A percentile compares a stretch with the other conserved stretches of the same genome.
phyloP scores from a whole-genome alignment of 23 tunicate genomes.

The Trididemnum clinides region DNA sequence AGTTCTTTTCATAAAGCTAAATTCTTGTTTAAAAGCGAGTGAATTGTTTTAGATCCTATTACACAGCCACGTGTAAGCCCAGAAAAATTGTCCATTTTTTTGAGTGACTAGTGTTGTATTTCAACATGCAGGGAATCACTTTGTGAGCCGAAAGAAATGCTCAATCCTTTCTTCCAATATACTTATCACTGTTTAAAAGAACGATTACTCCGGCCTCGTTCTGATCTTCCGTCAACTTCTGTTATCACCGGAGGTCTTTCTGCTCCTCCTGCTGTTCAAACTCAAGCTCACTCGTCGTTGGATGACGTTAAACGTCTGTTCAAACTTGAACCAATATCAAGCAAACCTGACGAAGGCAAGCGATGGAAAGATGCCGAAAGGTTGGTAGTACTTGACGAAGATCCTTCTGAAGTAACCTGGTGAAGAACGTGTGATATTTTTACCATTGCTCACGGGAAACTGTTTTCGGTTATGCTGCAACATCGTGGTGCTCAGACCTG shows the following conservation, averaged over 20 bases:
- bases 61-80: too few relatives aligned
- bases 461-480: too few relatives aligned
- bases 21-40: too few relatives aligned
- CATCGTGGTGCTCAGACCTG: too few relatives aligned
- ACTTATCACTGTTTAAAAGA: conserved; percentile 53
- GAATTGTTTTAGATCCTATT: too few relatives aligned
- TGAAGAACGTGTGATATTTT: too few relatives aligned
- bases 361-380: background rate
- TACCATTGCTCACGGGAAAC: too few relatives aligned
- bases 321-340: background rate
- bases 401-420: too few relatives aligned
- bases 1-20: too few relatives aligned
- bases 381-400: background rate
- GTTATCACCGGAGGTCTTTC: background rate
- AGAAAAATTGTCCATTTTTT: too few relatives aligned
- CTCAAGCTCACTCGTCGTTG: background rate
- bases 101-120: too few relatives aligned
- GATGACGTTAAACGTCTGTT: background rate
- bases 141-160: conserved; percentile 47
- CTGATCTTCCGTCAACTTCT: background rate
- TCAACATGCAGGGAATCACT: conserved; percentile 32
- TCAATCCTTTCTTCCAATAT: conserved; percentile 75
- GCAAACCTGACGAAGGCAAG: background rate
- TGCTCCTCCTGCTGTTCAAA: background rate
- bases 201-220: conserved; percentile 29